These are phyloP conservation scores for Porphyrio hochstetteri DNA, from an alignment of 2,113 vertebrate genomes.

Conservation along the genomic window DNA sequence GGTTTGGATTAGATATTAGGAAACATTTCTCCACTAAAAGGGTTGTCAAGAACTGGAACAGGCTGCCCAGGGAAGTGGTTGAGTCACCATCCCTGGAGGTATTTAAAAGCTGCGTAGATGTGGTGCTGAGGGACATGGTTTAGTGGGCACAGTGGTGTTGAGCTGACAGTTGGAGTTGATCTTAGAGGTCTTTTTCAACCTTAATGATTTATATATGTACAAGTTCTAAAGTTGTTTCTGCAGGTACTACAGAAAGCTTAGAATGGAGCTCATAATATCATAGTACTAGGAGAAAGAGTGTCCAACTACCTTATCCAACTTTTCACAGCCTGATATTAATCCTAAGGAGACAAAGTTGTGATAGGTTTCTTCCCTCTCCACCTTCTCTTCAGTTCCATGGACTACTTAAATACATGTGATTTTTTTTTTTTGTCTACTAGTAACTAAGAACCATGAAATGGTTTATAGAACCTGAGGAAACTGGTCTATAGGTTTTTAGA, in stretches of 20 bases:
- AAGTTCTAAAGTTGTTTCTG: not conserved
- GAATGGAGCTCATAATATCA: not conserved
- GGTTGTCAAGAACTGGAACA: too few species aligned
- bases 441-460: not conserved
- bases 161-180: too few species aligned
- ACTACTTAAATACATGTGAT: not conserved
- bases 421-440: not conserved
- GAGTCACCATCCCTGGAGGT: too few species aligned
- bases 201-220: too few species aligned
- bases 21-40: too few species aligned
- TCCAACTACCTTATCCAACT: not conserved
- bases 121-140: too few species aligned
- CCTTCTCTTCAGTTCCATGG: not conserved
- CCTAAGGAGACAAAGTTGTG: not conserved
- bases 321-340: not conserved
- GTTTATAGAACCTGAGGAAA: not conserved
- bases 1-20: too few species aligned
- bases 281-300: not conserved
- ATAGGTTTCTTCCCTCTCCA: not conserved
- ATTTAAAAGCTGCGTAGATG: too few species aligned
- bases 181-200: too few species aligned
- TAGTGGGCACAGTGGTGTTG: too few species aligned
- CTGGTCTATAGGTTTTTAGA: not conserved
- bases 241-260: not conserved
- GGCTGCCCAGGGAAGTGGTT: too few species aligned